A percentile compares a stretch with the other conserved stretches of the same genome.
These are phyloP conservation scores for Globodera rostochiensis DNA, from an alignment of 1,140 invertebrate genomes.

Conservation along the genomic window DNA sequence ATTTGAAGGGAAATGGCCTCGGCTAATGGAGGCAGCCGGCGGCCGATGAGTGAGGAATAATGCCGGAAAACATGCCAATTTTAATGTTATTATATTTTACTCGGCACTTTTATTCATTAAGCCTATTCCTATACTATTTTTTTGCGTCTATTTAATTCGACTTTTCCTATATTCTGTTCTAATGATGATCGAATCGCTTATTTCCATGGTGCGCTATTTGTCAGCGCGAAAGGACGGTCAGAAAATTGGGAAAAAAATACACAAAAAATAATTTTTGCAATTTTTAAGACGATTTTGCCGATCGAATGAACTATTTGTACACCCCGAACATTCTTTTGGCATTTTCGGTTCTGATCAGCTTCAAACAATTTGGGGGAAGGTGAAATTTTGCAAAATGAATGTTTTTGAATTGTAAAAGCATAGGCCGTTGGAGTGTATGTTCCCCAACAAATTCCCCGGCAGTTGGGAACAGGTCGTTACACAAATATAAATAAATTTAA, in stretches of 20 bases:
- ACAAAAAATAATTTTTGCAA: neutral
- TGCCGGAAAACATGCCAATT: too few species aligned
- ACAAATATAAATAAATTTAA: constrained; percentile 7
- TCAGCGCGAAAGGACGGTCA: constrained; percentile 52
- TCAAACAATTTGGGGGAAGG: constrained; percentile 58
- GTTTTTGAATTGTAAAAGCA: constrained; percentile 43
- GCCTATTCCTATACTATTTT: too few species aligned
- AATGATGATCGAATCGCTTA: constrained; percentile 63
- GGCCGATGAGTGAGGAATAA: too few species aligned
- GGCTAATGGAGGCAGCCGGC: too few species aligned
- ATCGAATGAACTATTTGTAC: constrained; percentile 62
- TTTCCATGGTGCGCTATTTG: constrained; percentile 60
- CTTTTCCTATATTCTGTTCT: too few species aligned
- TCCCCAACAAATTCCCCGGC: constrained; percentile 62
- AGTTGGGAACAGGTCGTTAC: constrained; percentile 59
- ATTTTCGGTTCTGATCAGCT: constrained; percentile 60
- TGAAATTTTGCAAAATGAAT: neutral
- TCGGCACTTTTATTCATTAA: too few species aligned
- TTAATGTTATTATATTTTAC: too few species aligned
- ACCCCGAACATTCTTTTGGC: constrained; percentile 62
- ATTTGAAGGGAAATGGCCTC: too few species aligned
- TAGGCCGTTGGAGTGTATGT: constrained; percentile 57
- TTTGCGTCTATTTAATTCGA: too few species aligned
- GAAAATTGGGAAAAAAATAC: constrained; percentile 3
- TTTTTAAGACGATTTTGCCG: constrained; percentile 51